Conservation (phyloP, 2,888 invertebrate genomes). For the Steromphala cineraria region DNA sequence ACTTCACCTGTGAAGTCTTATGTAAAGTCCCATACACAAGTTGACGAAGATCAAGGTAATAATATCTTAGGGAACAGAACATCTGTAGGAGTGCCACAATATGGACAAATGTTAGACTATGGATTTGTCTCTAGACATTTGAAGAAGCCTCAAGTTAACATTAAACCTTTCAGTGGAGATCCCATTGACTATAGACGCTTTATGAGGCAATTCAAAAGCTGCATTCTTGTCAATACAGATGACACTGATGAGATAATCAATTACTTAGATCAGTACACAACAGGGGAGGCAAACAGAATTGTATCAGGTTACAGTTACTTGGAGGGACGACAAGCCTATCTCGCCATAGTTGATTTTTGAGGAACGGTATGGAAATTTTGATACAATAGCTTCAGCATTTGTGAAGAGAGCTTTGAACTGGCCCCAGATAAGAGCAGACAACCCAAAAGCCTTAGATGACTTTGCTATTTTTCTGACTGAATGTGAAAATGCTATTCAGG, state of each 20-base stretch:
- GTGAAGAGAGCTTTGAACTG: slow-evolving; percentile 31
- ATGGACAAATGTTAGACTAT: not conserved
- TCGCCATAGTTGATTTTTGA: slow-evolving; percentile 25
- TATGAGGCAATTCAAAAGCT: not conserved
- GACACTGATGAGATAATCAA: not conserved
- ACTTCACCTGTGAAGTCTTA: not conserved
- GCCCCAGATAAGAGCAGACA: slow-evolving; percentile 15
- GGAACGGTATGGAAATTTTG: slow-evolving; percentile 24
- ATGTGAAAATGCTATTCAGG: slow-evolving; percentile 13
- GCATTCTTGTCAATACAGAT: not conserved
- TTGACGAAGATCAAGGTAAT: not conserved
- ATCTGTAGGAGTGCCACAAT: not conserved
- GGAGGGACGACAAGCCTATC: slow-evolving; percentile 18
- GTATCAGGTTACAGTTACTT: too few relatives aligned
- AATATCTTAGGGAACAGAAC: not conserved
- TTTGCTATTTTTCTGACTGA: slow-evolving; percentile 13
- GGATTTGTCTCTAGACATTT: too few relatives aligned
- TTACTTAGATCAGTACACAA: not conserved
- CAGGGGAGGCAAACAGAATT: not conserved
- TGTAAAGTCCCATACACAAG: not conserved
- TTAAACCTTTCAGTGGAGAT: not conserved
- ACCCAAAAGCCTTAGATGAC: slow-evolving; percentile 10
- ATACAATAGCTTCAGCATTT: slow-evolving; percentile 28
- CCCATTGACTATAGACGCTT: not conserved
- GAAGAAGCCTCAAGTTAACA: not conserved